A percentile compares a stretch with the other conserved stretches of the same genome.
Conservation (phyloP, 2,888 invertebrate genomes). For the Spodoptera exigua region DNA sequence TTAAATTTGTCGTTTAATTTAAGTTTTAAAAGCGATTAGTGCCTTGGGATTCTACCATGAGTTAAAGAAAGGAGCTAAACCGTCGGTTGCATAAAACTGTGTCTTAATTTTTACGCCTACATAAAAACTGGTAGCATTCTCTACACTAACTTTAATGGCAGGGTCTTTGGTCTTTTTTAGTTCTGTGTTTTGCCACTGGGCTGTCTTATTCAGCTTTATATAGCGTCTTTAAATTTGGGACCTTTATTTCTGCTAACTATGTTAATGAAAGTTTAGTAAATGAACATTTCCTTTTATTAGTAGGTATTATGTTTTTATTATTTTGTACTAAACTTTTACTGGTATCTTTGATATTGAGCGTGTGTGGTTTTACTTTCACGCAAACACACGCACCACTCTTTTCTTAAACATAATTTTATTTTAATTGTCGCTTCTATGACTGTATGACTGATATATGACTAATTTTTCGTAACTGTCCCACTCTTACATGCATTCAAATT, state of each 20-base stretch:
- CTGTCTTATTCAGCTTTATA: conserved; percentile 25
- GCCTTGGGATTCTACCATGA: conserved; percentile 44
- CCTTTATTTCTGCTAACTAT: conserved; percentile 6
- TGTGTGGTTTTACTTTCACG: too few species aligned
- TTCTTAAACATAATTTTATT: too few species aligned
- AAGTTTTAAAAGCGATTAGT: conserved; percentile 58
- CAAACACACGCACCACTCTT: too few species aligned
- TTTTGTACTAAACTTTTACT: too few species aligned
- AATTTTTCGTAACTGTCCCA: too few species aligned
- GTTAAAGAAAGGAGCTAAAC: conserved; percentile 33
- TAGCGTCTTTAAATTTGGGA: conserved; percentile 10
- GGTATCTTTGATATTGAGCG: too few species aligned
- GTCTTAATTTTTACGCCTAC: conserved; percentile 45
- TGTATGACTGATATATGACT: too few species aligned
- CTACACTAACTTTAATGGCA: conserved; percentile 43
- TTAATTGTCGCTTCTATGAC: too few species aligned
- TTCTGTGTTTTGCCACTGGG: conserved; percentile 16
- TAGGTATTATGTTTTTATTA: too few species aligned
- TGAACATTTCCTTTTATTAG: not conserved
- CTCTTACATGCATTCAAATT: too few species aligned
- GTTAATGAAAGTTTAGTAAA: conserved; percentile 12
- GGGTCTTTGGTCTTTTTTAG: conserved; percentile 22
- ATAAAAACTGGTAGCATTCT: conserved; percentile 45
- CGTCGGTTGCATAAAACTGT: conserved; percentile 34
- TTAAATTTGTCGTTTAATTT: conserved; percentile 55